Base-by-base conservation (phyloP, 2,113 vertebrate genomes). In the Neoarius graeffei region DNA sequence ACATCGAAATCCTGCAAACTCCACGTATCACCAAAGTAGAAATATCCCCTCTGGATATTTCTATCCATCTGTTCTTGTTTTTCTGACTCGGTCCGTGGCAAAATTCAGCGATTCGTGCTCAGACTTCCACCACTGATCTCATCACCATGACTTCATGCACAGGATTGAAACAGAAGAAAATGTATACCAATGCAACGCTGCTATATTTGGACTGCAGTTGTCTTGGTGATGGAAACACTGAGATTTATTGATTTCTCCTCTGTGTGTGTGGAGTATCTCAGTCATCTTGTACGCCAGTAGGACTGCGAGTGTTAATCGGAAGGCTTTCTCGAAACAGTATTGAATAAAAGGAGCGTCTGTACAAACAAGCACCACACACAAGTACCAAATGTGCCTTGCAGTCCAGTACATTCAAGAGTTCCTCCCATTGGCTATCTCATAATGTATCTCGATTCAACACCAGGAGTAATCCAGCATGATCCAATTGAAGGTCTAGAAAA, bases 171-270 rank as follows among this genome's bases (percentile, higher is more conserved):
- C 7, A 80, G 52, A 59, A 57, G 10, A 17, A 54, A 77, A 77
- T 5, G 25, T 23, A 23, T 35, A 59, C 7, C 79, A 13, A 81
- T 60, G 30, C 13, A 59, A 57, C 30, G n/a, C 30, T 15, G 67
- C 85, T 86, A 86, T 86, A 86, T 86, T 86, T 86, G 69, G 48
- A 8, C 60, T 4, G 50, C n/a, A 20, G 85, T 86, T 86, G 85
- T 86, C 85, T 86, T 66, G 85, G 85, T 69, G 60, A 86, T 67
- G n/a, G 62, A 86, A 77, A 66, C 62, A 69, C 83, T 23, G 66
- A 52, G 62, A 11, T 69, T 54, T 84, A 84, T 69, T 27, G 82
- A 69, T 84, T 67, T 84, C 62, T 67, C n/a, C 80, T 60, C 8
- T 42, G 54, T 1, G 50, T 35, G 17, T 23, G 19, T 8, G 25